Conservation (phyloP, 2,797 vertebrate genomes). For the Pseudomugil tenellus region DNA sequence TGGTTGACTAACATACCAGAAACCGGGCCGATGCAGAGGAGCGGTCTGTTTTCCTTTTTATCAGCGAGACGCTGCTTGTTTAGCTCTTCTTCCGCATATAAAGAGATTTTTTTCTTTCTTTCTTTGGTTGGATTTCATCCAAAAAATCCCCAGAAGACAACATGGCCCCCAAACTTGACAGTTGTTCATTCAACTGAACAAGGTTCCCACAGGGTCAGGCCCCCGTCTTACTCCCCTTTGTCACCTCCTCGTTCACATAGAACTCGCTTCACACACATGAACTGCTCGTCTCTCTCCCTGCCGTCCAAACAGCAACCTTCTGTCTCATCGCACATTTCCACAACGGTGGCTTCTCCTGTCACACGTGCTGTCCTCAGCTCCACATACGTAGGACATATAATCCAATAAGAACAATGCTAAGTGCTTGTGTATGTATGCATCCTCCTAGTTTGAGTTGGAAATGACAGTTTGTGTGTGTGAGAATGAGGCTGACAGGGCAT, state of each 20-base stretch:
- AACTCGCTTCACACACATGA: conserved; percentile 42
- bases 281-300: conserved; percentile 9
- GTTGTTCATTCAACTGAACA: conserved; percentile 43
- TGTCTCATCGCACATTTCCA: conserved; percentile 43
- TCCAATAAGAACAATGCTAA: conserved; percentile 20
- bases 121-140: conserved; percentile 14
- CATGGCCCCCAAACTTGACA: conserved; percentile 25
- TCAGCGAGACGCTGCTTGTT: conserved; percentile 59
- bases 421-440: conserved; percentile 12
- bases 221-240: conserved; percentile 35
- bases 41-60: conserved; percentile 54
- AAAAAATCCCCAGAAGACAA: conserved; percentile 47
- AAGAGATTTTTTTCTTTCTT: conserved; percentile 23
- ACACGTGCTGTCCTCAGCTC: conserved; percentile 29
- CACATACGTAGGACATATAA: conserved; percentile 1
- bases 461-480: conserved; percentile 28
- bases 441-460: conserved; percentile 22
- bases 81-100: conserved; percentile 45
- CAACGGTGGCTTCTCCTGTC: conserved; percentile 53
- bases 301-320: conserved; percentile 51
- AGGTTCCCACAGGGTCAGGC: conserved; percentile 69
- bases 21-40: conserved; percentile 45
- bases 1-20: conserved; percentile 19
- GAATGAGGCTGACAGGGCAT: conserved; percentile 13
- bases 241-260: conserved; percentile 63